A percentile compares a stretch with the other conserved stretches of the same genome.
Conservation (phyloP, 1,140 invertebrate species). For the Bombus affinis region DNA sequence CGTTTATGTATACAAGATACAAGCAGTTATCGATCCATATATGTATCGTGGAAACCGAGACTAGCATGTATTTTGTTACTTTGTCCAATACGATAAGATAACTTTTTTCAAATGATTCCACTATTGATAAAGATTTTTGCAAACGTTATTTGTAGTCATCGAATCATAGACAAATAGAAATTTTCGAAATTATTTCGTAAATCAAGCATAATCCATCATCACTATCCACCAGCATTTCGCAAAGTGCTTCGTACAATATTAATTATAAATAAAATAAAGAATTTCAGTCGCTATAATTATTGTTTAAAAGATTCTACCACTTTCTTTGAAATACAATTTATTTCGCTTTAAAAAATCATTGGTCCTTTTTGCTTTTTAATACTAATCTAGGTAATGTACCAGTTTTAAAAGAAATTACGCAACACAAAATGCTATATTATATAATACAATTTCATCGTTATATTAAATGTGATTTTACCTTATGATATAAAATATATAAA, state of each 20-base stretch:
- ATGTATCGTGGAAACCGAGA: not conserved
- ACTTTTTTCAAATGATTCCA: constrained; percentile 7
- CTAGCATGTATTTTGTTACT: constrained; percentile 35
- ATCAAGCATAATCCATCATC: not conserved
- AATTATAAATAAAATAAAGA: too few species aligned
- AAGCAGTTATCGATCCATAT: constrained; percentile 31
- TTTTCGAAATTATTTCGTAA: not conserved
- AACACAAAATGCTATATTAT: not conserved
- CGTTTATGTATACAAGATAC: not conserved
- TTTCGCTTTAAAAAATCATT: not conserved
- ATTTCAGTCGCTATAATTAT: not conserved
- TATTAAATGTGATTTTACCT: not conserved
- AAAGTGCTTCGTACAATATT: too few species aligned
- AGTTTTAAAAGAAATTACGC: not conserved
- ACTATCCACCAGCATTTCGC: too few species aligned
- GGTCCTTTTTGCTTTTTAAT: not conserved
- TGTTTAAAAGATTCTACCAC: not conserved
- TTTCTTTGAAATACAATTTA: not conserved
- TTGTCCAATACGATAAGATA: constrained; percentile 36
- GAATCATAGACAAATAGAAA: not conserved
- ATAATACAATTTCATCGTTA: not conserved
- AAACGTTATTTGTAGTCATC: constrained; percentile 7
- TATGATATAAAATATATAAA: not conserved
- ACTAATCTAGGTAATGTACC: not conserved
- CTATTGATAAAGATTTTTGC: constrained; percentile 3